Base-by-base conservation (phyloP, 35 echinoderm and acorn worm genomes). In the Ptychodera flava region DNA sequence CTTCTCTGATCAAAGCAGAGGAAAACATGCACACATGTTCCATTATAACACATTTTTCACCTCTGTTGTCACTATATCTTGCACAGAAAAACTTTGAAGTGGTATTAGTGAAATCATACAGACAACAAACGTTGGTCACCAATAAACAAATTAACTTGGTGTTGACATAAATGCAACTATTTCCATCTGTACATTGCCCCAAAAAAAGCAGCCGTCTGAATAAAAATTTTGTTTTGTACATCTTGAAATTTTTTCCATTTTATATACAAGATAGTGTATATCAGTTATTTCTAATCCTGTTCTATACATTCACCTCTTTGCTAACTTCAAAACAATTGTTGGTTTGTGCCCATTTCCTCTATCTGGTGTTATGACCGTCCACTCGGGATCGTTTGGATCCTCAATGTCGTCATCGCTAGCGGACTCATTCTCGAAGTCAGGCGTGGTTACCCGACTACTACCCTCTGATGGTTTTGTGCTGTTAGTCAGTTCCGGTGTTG, bases 341-440 rank as follows among this genome's bases (percentile, higher is more conserved):
- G 78, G 35, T 6, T 32, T 90, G 37, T 31, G 80, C 75, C 76
- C 83, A 78, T 77, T 31, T 28, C 83, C 53, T 30, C 88, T 91
- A 33, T 91, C 81, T 64, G 81, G 33, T 28, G 87, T 79, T 16
- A 91, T 86, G 22, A 94, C 89, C 31, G 90, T 94, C 93, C 93
- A 94, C 36, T 94, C 93, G 15, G 93, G 93, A 85, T 94, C 93
- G 88, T 94, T 94, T 22, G 93, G 93, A 45, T 94, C 93, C 77
- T 94, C 93, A 32, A 86, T 80, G 16, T 82, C 78, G 35, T 88
- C 83, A 28, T 81, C 84, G 28, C 52, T 85, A 16, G 86, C 28
- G 0, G 78, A 79, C 31, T 78, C 82, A 37, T 88, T 88, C 22
- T 64, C 45, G 22, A 64, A 64, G 45, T 64, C 45, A 64, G 6